Evolutionary conservation across 2,888 invertebrate species (phyloP).

Genomic region (Drosophila rellima): DNA sequence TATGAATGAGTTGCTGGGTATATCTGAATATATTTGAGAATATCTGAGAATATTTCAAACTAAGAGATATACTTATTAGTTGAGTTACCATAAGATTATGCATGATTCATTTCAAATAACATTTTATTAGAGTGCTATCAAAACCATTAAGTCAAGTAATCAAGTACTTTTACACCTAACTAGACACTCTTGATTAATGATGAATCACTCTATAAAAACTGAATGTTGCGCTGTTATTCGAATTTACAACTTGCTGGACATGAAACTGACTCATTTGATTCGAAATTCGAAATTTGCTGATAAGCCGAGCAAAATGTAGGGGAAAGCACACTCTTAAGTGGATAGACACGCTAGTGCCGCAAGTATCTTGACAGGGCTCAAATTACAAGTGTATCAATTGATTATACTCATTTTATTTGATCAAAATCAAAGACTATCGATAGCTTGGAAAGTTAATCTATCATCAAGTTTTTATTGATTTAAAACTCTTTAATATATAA

Average conservation of each 20-base stretch:
- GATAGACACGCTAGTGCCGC: background rate
- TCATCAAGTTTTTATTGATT: no score
- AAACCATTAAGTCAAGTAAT: background rate
- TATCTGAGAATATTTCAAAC: no score
- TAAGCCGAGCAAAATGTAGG: background rate
- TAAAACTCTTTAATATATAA: no score
- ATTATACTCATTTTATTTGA: no score
- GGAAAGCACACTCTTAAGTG: slow-evolving; percentile 12
- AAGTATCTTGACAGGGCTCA: background rate
- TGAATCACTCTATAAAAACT: slow-evolving; percentile 41
- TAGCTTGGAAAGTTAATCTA: no score
- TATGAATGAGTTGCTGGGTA: background rate
- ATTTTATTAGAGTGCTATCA: no score
- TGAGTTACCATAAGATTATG: background rate
- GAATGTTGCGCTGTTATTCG: background rate
- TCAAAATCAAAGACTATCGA: no score
- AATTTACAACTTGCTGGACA: slow-evolving; percentile 12
- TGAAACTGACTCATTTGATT: slow-evolving; percentile 33
- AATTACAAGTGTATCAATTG: no score
- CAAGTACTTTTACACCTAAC: background rate
- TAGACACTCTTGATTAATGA: background rate
- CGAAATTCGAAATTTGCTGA: background rate
- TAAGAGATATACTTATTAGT: background rate
- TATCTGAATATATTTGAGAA: background rate
- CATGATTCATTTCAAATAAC: slow-evolving; percentile 1